phyloP scores from a whole-genome alignment of 2,113 vertebrate genomes.

The Fregetta grallaria region DNA sequence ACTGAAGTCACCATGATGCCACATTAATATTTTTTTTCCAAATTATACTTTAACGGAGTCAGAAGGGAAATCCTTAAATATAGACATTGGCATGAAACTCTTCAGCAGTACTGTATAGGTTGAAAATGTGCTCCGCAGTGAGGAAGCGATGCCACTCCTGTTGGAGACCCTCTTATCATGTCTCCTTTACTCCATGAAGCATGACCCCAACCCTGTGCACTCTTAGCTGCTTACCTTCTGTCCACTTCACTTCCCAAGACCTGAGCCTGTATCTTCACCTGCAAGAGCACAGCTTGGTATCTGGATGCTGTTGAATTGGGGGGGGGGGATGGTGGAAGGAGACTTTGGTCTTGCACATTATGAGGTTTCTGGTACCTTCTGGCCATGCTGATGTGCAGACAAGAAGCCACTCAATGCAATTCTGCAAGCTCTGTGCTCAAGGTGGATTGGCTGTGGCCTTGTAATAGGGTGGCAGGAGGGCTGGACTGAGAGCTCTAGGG shows the following conservation, averaged over 20 bases:
- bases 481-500: not conserved
- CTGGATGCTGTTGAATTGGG: not conserved
- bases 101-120: not conserved
- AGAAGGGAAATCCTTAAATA: not conserved
- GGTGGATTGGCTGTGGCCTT: fast-evolving
- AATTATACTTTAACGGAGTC: not conserved
- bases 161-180: not conserved
- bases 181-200: not conserved
- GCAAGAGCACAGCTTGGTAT: not conserved
- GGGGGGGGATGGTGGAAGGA: not conserved
- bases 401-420: not conserved
- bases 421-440: not conserved
- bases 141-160: not conserved
- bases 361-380: not conserved
- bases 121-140: not conserved
- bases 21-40: fast-evolving
- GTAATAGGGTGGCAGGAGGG: not conserved
- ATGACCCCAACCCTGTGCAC: not conserved
- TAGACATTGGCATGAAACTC: not conserved
- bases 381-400: not conserved
- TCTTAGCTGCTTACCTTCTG: not conserved
- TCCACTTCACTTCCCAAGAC: fast-evolving
- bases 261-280: not conserved
- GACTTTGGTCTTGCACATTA: fast-evolving
- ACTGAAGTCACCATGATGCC: not conserved